Percentiles rank a stretch among this genome's conserved stretches.
These are phyloP conservation scores for Phylloscopus whistleri DNA, from an alignment of 2,113 vertebrate species.

Conservation along the genomic window DNA sequence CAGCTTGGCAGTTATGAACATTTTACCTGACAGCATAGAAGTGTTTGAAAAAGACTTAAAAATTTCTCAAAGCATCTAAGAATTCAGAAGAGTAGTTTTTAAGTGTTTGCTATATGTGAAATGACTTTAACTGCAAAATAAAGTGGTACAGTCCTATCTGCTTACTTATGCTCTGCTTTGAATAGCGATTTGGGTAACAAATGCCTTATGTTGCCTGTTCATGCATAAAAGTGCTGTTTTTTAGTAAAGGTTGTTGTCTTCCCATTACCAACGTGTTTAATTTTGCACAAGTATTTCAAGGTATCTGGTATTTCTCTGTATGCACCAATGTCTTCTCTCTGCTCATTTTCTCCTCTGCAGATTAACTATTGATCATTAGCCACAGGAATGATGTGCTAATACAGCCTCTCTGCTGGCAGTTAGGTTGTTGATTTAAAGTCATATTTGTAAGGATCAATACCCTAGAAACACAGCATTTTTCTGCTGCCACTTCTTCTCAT, in stretches of 20 bases:
- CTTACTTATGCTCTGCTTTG: not conserved
- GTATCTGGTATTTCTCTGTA: not conserved
- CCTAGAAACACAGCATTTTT: not conserved
- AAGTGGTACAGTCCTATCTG: not conserved
- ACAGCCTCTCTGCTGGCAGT: not conserved
- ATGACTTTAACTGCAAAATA: not conserved
- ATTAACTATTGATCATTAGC: conserved; percentile 33
- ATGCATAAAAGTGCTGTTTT: not conserved
- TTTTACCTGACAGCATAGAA: not conserved
- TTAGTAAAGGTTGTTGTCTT: not conserved
- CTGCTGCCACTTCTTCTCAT: not conserved
- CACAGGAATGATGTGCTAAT: not conserved
- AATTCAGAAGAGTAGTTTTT: not conserved
- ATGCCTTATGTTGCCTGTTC: not conserved
- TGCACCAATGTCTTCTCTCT: not conserved
- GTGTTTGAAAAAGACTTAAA: not conserved
- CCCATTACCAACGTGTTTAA: not conserved
- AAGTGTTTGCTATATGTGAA: not conserved
- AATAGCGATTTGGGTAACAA: not conserved
- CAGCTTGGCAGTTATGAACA: not conserved
- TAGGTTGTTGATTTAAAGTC: conserved; percentile 6
- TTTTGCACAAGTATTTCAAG: not conserved
- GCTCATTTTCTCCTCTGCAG: not conserved
- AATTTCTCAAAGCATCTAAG: not conserved
- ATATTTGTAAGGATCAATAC: conserved; percentile 4